Percentiles rank a stretch among this genome's conserved stretches.
Conservation (phyloP, 2,797 vertebrate genomes). For the Falco concolor region DNA sequence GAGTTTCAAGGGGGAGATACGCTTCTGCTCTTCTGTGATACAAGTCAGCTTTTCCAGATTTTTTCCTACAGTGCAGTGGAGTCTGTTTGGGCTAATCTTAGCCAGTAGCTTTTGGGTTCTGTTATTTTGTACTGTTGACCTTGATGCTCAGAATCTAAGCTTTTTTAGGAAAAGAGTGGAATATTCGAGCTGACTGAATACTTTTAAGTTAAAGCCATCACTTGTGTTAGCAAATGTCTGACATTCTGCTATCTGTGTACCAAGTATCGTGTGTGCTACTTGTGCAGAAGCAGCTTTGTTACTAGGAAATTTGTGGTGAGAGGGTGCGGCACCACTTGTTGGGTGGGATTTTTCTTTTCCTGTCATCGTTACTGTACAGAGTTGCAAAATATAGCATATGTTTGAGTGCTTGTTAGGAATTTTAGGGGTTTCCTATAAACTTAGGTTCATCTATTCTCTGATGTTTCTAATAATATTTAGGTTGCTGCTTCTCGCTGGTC, state of each 20-base stretch:
- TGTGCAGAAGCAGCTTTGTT: conserved; percentile 25
- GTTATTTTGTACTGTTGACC: neutral
- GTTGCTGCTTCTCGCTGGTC: neutral
- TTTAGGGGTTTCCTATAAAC: neutral
- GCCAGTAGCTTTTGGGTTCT: neutral
- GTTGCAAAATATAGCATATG: neutral
- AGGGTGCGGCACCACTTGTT: neutral
- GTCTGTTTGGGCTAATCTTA: neutral
- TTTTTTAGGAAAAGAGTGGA: neutral
- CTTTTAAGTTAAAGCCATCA: neutral
- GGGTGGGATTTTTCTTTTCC: conserved; percentile 43
- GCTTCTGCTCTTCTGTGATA: neutral
- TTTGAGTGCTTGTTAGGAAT: neutral
- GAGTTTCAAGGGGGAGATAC: neutral
- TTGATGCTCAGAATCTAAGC: neutral
- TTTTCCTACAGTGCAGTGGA: neutral
- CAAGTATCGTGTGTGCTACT: neutral
- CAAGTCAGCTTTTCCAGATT: neutral
- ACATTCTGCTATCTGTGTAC: neutral
- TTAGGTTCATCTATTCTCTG: neutral
- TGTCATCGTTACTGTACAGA: neutral
- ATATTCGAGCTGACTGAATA: neutral
- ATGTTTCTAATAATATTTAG: neutral
- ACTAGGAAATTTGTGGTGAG: conserved; percentile 54
- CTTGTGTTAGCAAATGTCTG: neutral